These are phyloP conservation scores for Pica pica DNA, from an alignment of 2,113 vertebrate genomes.

Conservation along the genomic window DNA sequence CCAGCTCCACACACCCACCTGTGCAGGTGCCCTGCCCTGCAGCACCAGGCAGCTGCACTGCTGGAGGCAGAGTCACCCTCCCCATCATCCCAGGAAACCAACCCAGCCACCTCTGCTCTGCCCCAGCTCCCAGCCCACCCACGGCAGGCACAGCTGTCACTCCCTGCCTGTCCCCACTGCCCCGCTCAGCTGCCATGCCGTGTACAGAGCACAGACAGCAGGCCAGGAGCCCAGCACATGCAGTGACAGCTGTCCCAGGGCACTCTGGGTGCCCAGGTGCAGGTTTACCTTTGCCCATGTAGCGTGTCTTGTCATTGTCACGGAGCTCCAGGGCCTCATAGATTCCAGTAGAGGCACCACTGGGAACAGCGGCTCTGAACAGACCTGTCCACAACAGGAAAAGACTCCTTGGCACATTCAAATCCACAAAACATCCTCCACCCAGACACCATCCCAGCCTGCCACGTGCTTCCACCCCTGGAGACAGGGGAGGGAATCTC, in stretches of 20 bases:
- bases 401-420: neutral
- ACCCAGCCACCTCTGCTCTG: neutral
- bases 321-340: constrained; percentile 97
- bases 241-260: neutral
- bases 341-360: constrained; percentile 95
- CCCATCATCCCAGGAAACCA: too few relatives aligned
- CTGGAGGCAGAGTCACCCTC: neutral
- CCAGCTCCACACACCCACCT: neutral
- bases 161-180: fast-evolving
- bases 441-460: neutral
- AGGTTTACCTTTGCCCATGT: constrained; percentile 89
- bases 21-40: neutral
- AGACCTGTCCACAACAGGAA: constrained; percentile 75
- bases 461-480: neutral
- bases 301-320: constrained; percentile 97
- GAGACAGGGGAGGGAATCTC: neutral
- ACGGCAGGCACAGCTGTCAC: fast-evolving
- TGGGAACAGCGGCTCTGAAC: constrained; percentile 96
- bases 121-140: fast-evolving
- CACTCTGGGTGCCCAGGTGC: neutral
- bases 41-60: neutral
- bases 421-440: neutral
- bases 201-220: fast-evolving
- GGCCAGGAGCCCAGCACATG: fast-evolving
- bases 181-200: neutral